Percentiles rank a stretch among this genome's conserved stretches.
These are phyloP conservation scores for Oryctolagus cuniculus DNA, from an alignment of 2,113 vertebrate genomes.

Conservation along the genomic window mOryCun1.1 NC_091443.1:70400501-70401000, in stretches of 20 bases:
- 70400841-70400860: not conserved
- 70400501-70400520: not conserved
- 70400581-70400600: not conserved
- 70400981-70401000: not conserved
- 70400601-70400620: not conserved
- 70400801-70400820: rapidly evolving
- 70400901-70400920: not conserved
- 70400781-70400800: not conserved
- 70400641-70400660: not conserved
- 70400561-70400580: not conserved
- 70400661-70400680: not conserved
- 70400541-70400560: not conserved
- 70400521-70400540: not conserved
- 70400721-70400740: not conserved
- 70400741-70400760: not conserved
- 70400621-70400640: not conserved
- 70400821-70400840: not conserved
- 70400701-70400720: not conserved
- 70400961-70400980: not conserved
- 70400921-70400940: not conserved
- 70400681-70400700: not conserved
- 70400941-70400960: not conserved
- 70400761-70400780: not conserved
- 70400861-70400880: not conserved
- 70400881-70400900: not conserved